Evolutionary conservation across 2,888 invertebrate genomes (phyloP).

Genomic region (Amorpha juglandis): DNA sequence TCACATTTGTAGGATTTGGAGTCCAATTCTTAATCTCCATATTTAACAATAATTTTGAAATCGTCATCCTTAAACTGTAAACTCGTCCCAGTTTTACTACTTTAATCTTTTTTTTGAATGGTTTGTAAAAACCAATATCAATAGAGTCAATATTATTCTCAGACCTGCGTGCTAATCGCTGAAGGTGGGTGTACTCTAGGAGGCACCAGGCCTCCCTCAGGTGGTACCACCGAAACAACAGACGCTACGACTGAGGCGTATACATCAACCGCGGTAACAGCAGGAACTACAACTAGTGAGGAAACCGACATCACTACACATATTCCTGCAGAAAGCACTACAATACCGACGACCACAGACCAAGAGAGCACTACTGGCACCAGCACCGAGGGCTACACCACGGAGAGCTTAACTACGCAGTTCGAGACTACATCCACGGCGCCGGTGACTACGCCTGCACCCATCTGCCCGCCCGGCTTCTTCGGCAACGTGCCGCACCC

Average conservation of each 20-base stretch:
- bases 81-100: too few species aligned
- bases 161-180: constrained; percentile 39
- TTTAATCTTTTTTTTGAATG: too few species aligned
- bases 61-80: too few species aligned
- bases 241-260: not conserved
- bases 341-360: not conserved
- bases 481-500: constrained; percentile 52
- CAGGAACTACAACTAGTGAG: not conserved
- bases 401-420: constrained; percentile 5
- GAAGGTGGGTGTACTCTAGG: constrained; percentile 41
- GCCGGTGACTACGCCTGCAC: not conserved
- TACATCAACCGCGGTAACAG: not conserved
- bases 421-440: constrained; percentile 13
- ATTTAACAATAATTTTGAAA: too few species aligned
- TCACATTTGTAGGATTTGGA: too few species aligned
- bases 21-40: too few species aligned
- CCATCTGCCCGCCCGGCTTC: constrained; percentile 42
- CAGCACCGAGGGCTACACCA: constrained; percentile 26
- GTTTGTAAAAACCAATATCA: too few species aligned
- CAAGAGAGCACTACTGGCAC: not conserved
- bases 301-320: not conserved
- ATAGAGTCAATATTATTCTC: not conserved
- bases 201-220: not conserved
- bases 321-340: constrained; percentile 15
- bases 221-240: not conserved